These are phyloP conservation scores for Mythimna pallens DNA, from an alignment of 2,888 invertebrate species.

Conservation along the genomic window DNA sequence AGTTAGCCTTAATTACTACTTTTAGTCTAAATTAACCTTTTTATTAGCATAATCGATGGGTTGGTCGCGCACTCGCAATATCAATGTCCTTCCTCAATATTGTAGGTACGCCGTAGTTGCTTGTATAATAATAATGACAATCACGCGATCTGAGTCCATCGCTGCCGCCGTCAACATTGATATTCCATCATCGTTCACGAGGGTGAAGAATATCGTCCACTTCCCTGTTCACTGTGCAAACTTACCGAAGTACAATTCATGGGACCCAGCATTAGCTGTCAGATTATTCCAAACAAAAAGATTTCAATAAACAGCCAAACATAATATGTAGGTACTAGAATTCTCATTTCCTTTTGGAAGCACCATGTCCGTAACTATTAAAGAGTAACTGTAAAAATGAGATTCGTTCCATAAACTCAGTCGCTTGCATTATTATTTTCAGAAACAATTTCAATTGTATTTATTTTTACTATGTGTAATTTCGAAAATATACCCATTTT, in stretches of 20 bases:
- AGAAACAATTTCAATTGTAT: conserved; percentile 5
- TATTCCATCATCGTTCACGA: conserved; percentile 31
- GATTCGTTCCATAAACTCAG: conserved; percentile 3
- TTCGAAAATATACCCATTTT: not conserved
- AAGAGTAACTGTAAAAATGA: conserved; percentile 13
- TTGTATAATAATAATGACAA: conserved; percentile 1
- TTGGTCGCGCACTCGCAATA: conserved; percentile 4
- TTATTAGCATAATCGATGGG: not conserved
- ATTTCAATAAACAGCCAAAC: not conserved
- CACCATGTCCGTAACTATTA: not conserved
- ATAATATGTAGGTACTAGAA: too few species aligned
- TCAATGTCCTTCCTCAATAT: conserved; percentile 19
- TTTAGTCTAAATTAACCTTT: conserved; percentile 9
- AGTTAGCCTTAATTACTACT: not conserved
- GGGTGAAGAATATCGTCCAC: conserved; percentile 9
- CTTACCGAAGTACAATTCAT: too few species aligned
- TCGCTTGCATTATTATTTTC: conserved; percentile 7
- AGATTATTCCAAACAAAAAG: too few species aligned
- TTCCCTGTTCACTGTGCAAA: conserved; percentile 9
- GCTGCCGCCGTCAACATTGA: not conserved
- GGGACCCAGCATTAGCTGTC: too few species aligned
- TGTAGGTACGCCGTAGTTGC: not conserved
- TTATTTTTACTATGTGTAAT: not conserved
- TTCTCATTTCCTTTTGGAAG: not conserved
- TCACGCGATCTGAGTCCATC: not conserved